Evolutionary conservation across 2,113 vertebrate species (phyloP).

Genomic region (Hyperopisus bebe): DNA sequence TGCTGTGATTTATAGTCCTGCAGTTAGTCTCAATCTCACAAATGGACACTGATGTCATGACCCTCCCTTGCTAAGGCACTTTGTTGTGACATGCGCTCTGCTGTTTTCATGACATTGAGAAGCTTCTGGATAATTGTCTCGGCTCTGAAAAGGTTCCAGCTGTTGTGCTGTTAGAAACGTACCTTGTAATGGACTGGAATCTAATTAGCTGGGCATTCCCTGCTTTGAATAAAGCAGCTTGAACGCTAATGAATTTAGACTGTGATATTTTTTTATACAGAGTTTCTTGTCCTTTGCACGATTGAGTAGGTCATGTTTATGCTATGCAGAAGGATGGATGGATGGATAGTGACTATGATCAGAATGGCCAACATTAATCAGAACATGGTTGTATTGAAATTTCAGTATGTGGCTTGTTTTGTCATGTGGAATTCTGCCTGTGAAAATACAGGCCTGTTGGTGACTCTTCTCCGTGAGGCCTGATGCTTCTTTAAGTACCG

Average conservation of each 20-base stretch:
- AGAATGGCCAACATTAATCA: background rate
- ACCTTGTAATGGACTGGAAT: background rate
- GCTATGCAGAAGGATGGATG: background rate
- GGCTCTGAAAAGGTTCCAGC: background rate
- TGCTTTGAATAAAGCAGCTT: background rate
- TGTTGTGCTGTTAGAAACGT: background rate
- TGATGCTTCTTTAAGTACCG: background rate
- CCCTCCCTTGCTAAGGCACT: background rate
- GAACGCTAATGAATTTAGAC: background rate
- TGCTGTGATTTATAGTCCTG: background rate
- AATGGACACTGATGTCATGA: background rate
- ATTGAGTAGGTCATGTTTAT: background rate
- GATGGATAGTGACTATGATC: background rate
- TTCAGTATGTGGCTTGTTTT: background rate
- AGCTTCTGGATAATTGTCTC: background rate
- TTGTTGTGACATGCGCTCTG: background rate
- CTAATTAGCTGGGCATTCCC: background rate
- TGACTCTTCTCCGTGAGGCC: background rate
- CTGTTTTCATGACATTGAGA: background rate
- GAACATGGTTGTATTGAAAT: background rate
- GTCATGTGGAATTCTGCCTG: background rate
- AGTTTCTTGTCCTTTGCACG: background rate
- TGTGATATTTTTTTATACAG: background rate
- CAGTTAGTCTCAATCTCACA: background rate
- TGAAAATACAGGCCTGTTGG: background rate